Percentiles rank a stretch among this genome's conserved stretches.
Conservation (phyloP, 2,888 invertebrate species). For the Heliconius hortense region DNA sequence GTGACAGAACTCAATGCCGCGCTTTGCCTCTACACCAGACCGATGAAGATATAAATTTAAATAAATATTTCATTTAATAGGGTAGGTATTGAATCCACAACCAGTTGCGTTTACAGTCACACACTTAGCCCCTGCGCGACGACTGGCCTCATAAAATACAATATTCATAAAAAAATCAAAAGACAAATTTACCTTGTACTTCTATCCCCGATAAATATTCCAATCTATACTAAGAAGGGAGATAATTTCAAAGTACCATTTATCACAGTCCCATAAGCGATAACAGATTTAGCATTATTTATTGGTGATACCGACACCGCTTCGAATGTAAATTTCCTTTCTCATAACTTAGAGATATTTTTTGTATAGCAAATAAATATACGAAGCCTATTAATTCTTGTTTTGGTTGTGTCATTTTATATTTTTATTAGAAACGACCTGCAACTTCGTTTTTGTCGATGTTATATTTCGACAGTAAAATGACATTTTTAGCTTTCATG, state of each 20-base stretch:
- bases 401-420: background rate
- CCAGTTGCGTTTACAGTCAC: too few relatives aligned
- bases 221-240: conserved; percentile 1
- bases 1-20: too few relatives aligned
- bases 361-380: conserved; percentile 20
- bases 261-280: conserved; percentile 28
- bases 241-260: conserved; percentile 27
- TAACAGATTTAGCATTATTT: conserved; percentile 32
- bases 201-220: conserved; percentile 6
- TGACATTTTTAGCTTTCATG: too few relatives aligned
- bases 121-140: too few relatives aligned
- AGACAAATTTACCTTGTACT: background rate
- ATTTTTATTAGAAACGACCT: background rate
- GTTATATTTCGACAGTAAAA: too few relatives aligned
- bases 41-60: too few relatives aligned
- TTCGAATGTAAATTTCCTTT: conserved; percentile 29
- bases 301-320: conserved; percentile 26
- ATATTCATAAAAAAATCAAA: background rate
- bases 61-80: too few relatives aligned
- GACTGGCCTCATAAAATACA: too few relatives aligned
- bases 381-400: background rate
- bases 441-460: too few relatives aligned
- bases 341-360: conserved; percentile 11
- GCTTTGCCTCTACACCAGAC: too few relatives aligned
- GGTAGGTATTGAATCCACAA: too few relatives aligned